Base-by-base conservation (phyloP, 1,140 invertebrate species). In the Luehdorfia chinensis region DNA sequence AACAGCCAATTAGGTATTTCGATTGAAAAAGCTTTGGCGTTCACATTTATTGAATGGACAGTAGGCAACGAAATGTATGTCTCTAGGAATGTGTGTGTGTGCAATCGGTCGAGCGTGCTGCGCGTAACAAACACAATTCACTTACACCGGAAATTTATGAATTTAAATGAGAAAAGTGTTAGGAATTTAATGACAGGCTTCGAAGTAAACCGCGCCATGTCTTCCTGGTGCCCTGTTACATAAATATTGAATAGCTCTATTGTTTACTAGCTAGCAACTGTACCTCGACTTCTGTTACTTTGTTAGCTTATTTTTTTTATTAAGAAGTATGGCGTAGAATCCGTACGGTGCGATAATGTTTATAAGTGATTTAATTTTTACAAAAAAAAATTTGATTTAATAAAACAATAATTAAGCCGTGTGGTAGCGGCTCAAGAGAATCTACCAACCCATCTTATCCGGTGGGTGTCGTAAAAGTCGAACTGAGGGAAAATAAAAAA, bases 71-170 rank as follows among this genome's bases (percentile, higher is more conserved):
- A 66, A 74, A 73, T 67, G 64, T 77, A 54, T 75, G 63, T n/a
- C n/a, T 74, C 58, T 74, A 37, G 66, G 56, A 55, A 64, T 53
- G 70, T 69, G 67, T 66, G 52, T 64, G 64, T 67, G 69, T 67
- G 72, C 75, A 72, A 77, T 77, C 75, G 70, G 66, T 72, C 73
- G 68, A 62, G 71, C 81, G 81, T 85, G 78, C 58, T 30, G 8
- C 9, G 75, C 32, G 25, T 75, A 37, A 48, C 67, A 77, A 79
- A 70, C 55, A 48, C 61, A 73, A 62, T 54, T 63, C 51, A 68
- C 69, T 75, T 71, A 65, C 75, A 83, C 81, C 81, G 81, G 81
- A 85, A 79, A 85, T 85, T 83, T 85, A 85, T 85, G 81, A 85
- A 85, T 85, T 80, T 75, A 79, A 84, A 84, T 83, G 70, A 75